Percentiles rank a stretch among this genome's conserved stretches.
phyloP scores from a whole-genome alignment of 2,888 invertebrate genomes.

The Cryptophagus acutangulus region DNA sequence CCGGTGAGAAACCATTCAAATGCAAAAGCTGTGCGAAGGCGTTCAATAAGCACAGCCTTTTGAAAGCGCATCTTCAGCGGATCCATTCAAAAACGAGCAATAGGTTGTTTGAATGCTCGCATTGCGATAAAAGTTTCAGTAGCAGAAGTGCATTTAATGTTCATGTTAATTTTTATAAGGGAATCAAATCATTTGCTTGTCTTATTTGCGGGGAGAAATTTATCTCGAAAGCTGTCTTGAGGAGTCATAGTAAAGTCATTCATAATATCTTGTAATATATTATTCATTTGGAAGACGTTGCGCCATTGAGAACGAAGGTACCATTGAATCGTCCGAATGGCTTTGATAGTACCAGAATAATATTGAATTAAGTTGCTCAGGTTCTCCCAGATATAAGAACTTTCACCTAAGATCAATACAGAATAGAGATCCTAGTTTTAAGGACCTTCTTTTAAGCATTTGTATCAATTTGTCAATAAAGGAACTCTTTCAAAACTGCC shows the following conservation, averaged over 20 bases:
- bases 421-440: too few relatives aligned
- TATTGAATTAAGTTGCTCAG: too few relatives aligned
- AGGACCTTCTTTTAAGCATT: too few relatives aligned
- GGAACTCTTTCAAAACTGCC: too few relatives aligned
- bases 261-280: too few relatives aligned
- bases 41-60: slow-evolving; percentile 31
- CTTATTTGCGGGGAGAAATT: slow-evolving; percentile 48
- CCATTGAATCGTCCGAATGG: too few relatives aligned
- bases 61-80: slow-evolving; percentile 47
- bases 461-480: too few relatives aligned
- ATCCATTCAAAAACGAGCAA: slow-evolving; percentile 13
- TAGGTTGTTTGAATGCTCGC: slow-evolving; percentile 17
- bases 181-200: slow-evolving; percentile 26
- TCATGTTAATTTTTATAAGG: slow-evolving; percentile 34
- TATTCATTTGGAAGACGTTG: too few relatives aligned
- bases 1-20: slow-evolving; percentile 19
- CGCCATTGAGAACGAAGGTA: too few relatives aligned
- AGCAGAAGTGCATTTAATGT: slow-evolving; percentile 18
- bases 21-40: slow-evolving; percentile 43
- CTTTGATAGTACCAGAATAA: too few relatives aligned
- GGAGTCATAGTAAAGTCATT: slow-evolving; percentile 46
- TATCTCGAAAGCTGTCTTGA: slow-evolving; percentile 51
- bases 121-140: slow-evolving; percentile 20
- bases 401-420: too few relatives aligned
- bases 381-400: too few relatives aligned